Base-by-base conservation (phyloP, 1,140 invertebrate species). In the Achatina immaculata region DNA sequence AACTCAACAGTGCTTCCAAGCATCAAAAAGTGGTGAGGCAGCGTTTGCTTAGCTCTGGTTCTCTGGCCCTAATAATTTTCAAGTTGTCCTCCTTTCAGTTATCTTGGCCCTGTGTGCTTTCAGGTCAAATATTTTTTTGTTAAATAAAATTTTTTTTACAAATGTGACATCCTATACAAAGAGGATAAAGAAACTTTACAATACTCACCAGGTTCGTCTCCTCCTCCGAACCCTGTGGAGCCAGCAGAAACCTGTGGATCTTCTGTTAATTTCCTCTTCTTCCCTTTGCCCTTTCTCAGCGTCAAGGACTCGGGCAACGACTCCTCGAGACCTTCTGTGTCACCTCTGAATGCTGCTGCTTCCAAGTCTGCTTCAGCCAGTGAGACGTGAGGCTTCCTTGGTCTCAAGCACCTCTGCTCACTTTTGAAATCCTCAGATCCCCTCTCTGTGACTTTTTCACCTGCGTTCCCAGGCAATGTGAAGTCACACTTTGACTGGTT, bases 281-380 rank as follows among this genome's bases (percentile, higher is more conserved):
- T 77, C 42, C 31, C 62, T 77, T 58, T 65, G 14, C 51, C 65
- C 42, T 58, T 74, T 11, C 55, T 28, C 19, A 74, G 24, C 77
- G 42, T 21, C 45, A 45, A 0, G 11, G 40, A 34, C 24, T 68
- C 28, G 43, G 58, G 9, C 0, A 62, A 38, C 19, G 65, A 38
- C 31, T 78, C 76, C 24, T 77, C 75, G 40, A 65, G 34, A 65
- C 31, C 28, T 36, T 78, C 75, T 42, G 75, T 78, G 36, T 3
- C 14, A 11, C 62, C 24, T 68, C 62, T 78, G 45, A 68, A 78
- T 34, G 65, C 76, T 34, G 76, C 76, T 28, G 76, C 58, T 68
- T 78, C 76, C 38, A 78, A 68, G 45, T 78, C 76, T 4, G 65
- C 76, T 36, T 78, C 76, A 28, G 65, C 76, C 34, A 68, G 51